Evolutionary conservation across 1,140 invertebrate species (phyloP), one percentile per base, ranked within the genome.

Genomic region (Lutraria rhynchaena): DNA sequence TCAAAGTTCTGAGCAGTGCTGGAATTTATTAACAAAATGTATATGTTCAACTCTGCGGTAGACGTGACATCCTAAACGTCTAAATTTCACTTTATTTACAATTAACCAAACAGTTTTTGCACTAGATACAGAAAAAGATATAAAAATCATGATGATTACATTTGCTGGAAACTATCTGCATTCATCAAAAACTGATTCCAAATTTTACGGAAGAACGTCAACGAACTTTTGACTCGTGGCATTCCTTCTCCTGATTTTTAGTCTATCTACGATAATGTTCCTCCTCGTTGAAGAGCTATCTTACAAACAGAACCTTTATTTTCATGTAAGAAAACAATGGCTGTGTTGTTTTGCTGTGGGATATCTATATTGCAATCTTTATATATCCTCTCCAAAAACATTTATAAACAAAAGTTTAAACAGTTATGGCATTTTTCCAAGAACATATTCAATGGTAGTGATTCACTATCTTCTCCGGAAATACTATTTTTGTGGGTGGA

Each of bases 321-420:
- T 46, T 3, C 58, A n/a, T 61, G 13, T 29, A 17, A 0, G 41
- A 75, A 55, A 44, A 75, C 73, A 75, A 75, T 60, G 29, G 58
- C 44, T 46, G 35, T 60, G 53, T 63, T 75, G 73, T 75, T 44
- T 49, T 49, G 24, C 44, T n/a, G n/a, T 22, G 58, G 19, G 9
- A 24, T 75, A 75, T 75, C 73, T 60, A 17, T 24, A 49, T 22
- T 29, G 35, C 22, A 75, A 75, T 75, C 73, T 75, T 60, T 61
- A 61, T 75, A 29, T 51, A 75, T 49, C 53, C 73, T 49, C 41
- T 60, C 19, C 2, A 55, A 33, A 61, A 61, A 41, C 55, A 13
- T 22, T 57, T 33, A 61, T 75, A 75, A 75, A 75, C 73, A 57
- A 60, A 75, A 57, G 3, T 75, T 75, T 44, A 63, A 75, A 60